These are phyloP conservation scores for Pachyrhynchus sulphureomaculatus DNA, from an alignment of 1,140 invertebrate genomes.

Conservation along the genomic window DNA sequence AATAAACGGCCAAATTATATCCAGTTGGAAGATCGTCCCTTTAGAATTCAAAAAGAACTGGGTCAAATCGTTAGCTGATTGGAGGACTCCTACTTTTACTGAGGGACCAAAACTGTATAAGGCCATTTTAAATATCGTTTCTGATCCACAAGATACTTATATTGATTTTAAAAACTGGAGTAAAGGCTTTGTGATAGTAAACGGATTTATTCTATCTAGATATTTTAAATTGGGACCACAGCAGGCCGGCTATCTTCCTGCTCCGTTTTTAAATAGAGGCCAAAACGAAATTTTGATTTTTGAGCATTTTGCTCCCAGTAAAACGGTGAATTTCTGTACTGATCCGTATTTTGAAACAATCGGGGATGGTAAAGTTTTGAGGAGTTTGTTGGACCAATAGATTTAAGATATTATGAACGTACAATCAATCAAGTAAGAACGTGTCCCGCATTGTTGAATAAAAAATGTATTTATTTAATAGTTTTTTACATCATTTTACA, in stretches of 20 bases:
- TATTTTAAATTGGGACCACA: constrained; percentile 61
- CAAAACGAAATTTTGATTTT: constrained; percentile 53
- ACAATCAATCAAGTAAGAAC: too few relatives aligned
- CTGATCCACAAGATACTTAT: constrained; percentile 41
- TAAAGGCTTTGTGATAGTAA: constrained; percentile 65
- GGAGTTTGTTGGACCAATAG: constrained; percentile 9
- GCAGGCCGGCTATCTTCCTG: constrained; percentile 61
- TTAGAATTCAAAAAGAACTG: constrained; percentile 56
- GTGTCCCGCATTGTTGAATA: too few relatives aligned
- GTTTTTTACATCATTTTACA: too few relatives aligned
- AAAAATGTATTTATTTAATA: too few relatives aligned
- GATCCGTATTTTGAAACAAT: constrained; percentile 30
- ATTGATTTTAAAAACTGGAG: constrained; percentile 54
- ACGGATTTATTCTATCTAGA: constrained; percentile 65
- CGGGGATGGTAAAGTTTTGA: constrained; percentile 24
- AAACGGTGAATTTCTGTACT: constrained; percentile 30
- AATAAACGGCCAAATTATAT: constrained; percentile 50
- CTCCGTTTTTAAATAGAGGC: constrained; percentile 56
- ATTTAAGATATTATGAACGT: too few relatives aligned
- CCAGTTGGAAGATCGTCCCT: constrained; percentile 55
- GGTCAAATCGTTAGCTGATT: constrained; percentile 38
- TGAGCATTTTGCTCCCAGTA: constrained; percentile 44
- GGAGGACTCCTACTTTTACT: constrained; percentile 24
- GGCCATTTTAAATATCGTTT: constrained; percentile 34
- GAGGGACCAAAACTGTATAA: constrained; percentile 47